Base-by-base conservation (phyloP, 2,797 vertebrate genomes). In the Chelon labrosus region DNA sequence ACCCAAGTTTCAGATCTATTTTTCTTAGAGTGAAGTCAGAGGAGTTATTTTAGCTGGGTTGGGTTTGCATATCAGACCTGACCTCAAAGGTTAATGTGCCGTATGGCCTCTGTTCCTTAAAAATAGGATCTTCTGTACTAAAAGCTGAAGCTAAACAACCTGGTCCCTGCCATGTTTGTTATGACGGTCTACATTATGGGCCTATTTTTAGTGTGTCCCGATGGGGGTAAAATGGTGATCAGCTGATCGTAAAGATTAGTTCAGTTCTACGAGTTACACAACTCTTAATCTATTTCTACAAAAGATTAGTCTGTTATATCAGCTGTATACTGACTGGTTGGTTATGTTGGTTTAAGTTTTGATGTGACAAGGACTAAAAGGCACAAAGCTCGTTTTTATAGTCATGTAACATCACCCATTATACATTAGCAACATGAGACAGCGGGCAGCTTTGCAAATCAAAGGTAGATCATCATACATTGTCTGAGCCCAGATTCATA, bases 401-500 rank as follows among this genome's bases (percentile, higher is more conserved):
- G 55, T 65, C 22, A 31, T 14, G 44, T 25, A 50, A 79, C 79
- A 81, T 86, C 66, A 79, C 9, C 44, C 37, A n/a, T 35, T 76
- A 12, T 57, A 67, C 50, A 51, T 74, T 17, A 65, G 85, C 44
- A 83, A 77, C 75, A 69, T 41, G 66, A 85, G 65, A 75, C 80
- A 66, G 50, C 46, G 50, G 46, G 62, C 61, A 72, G 84, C 80
- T 81, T 82, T 87, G 47, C 63, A 80, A 83, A 85, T 88, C 72
- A 85, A 85, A 84, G 51, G 57, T 47, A 70, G 83, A 79, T 67
- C 67, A 75, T 85, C 75, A 51, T 65, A 77, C 56, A 88, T 85
- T 87, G 71, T 76, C 79, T 91, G 5, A 79, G 82, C 56, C 77
- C 55, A 82, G 82, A 91, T 93, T 86, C 89, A 92, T 83, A 79